Conservation (phyloP, 37 sponge, comb jelly and placozoan genomes). For the Aplysina aerophoba region DNA sequence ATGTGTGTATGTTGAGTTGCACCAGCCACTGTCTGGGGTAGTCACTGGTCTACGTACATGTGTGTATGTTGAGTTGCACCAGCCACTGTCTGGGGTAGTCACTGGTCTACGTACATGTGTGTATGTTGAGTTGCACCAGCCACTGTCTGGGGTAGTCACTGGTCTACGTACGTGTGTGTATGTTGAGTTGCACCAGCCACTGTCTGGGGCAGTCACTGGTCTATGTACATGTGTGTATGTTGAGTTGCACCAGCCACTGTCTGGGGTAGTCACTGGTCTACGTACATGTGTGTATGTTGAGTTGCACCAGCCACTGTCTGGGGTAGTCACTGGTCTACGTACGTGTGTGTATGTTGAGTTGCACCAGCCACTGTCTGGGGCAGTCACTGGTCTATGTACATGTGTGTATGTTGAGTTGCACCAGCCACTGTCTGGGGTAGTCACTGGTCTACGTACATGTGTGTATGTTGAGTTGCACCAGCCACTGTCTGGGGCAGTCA, state of each 20-base stretch:
- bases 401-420: slow-evolving; percentile 1
- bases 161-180: neutral
- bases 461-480: neutral
- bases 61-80: no score
- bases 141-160: neutral
- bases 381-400: neutral
- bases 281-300: neutral
- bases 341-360: slow-evolving; percentile 1
- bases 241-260: neutral
- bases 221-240: slow-evolving; percentile 6
- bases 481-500: neutral
- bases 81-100: no score
- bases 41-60: no score
- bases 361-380: no score
- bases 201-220: neutral
- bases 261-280: neutral
- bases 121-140: no score
- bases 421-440: neutral
- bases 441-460: neutral
- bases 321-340: neutral
- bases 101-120: no score
- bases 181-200: neutral
- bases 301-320: neutral
- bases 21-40: no score
- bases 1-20: no score